Evolutionary conservation across 2,888 invertebrate species (phyloP).

Genomic region (Xestia xanthographa): DNA sequence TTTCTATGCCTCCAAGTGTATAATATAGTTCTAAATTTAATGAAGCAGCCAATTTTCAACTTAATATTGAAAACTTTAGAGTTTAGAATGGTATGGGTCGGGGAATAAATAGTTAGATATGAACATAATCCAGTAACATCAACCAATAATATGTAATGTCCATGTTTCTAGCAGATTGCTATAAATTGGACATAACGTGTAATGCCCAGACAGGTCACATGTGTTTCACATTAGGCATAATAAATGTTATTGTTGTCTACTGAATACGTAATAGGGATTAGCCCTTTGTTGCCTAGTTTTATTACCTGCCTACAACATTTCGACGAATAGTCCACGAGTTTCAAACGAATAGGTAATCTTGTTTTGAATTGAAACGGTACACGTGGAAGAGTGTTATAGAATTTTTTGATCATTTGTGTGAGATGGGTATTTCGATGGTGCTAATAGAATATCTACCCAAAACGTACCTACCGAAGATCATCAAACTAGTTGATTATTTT

Average conservation of each 20-base stretch:
- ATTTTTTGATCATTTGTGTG: neutral
- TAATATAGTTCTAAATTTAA: slow-evolving; percentile 21
- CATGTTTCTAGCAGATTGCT: slow-evolving; percentile 48
- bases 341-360: slow-evolving; percentile 30
- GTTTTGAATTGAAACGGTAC: slow-evolving; percentile 31
- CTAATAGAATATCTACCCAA: neutral
- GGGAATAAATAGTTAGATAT: slow-evolving; percentile 29
- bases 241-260: slow-evolving; percentile 58
- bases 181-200: slow-evolving; percentile 61
- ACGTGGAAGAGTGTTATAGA: neutral
- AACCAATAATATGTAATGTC: slow-evolving; percentile 56
- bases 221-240: slow-evolving; percentile 56
- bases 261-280: slow-evolving; percentile 55
- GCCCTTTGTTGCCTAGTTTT: slow-evolving; percentile 46
- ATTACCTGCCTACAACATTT: slow-evolving; percentile 48
- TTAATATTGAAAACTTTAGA: neutral
- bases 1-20: slow-evolving; percentile 35
- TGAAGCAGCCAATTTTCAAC: slow-evolving; percentile 5
- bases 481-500: neutral
- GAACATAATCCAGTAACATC: slow-evolving; percentile 43
- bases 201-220: slow-evolving; percentile 50
- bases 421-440: neutral
- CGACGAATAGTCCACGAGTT: slow-evolving; percentile 35
- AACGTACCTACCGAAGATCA: neutral
- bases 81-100: slow-evolving; percentile 7